phyloP scores from a whole-genome alignment of 1,140 invertebrate species.

The Holotrichia oblita region DNA sequence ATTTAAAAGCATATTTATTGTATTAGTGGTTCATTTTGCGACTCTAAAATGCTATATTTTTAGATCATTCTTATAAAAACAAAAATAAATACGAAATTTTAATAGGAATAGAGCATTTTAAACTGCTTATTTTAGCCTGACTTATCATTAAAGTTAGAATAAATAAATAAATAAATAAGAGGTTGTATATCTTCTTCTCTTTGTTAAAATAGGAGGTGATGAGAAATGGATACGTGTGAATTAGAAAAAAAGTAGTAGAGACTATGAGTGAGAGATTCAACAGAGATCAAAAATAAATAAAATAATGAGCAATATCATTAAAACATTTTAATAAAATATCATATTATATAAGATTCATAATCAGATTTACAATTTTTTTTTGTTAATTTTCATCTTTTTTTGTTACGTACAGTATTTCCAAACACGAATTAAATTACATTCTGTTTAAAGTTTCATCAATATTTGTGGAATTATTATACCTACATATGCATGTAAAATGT shows the following conservation, averaged over 20 bases:
- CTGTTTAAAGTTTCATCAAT: not conserved
- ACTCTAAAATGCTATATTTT: not conserved
- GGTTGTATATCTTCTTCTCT: not conserved
- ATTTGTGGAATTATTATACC: not conserved
- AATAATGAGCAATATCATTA: conserved; percentile 11
- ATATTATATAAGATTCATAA: not conserved
- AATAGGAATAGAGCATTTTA: not conserved
- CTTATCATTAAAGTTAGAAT: no score
- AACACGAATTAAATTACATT: conserved; percentile 8
- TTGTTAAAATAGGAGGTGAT: not conserved
- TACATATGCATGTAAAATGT: not conserved
- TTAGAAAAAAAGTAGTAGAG: not conserved
- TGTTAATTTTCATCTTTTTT: not conserved
- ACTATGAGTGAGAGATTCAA: not conserved
- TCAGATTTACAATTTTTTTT: conserved; percentile 10
- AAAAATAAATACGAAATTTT: not conserved
- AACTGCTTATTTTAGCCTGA: not conserved
- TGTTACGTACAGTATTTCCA: not conserved
- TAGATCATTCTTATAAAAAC: not conserved
- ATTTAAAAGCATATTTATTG: not conserved
- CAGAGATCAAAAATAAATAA: conserved; percentile 15
- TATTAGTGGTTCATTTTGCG: not conserved
- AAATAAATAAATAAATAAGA: not conserved
- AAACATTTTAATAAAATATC: conserved; percentile 35
- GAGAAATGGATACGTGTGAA: not conserved